A percentile compares a stretch with the other conserved stretches of the same genome.
Conservation (phyloP, 2,888 invertebrate species). For the Coenonympha arcania region DNA sequence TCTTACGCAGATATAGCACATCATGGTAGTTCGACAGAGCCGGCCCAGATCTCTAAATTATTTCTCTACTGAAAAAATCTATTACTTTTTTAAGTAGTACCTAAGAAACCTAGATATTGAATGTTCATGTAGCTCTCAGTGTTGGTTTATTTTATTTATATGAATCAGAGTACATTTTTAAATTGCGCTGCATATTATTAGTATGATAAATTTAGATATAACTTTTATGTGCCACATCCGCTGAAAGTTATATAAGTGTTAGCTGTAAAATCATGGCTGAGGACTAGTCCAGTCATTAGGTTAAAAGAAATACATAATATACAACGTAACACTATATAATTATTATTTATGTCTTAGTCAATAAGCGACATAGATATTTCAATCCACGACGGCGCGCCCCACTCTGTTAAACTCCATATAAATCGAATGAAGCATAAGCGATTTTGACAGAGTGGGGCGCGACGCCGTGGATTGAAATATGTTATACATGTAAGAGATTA, state of each 20-base stretch:
- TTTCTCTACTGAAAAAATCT: constrained; percentile 21
- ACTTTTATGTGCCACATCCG: constrained; percentile 40
- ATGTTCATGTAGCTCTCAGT: constrained; percentile 28
- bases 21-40: constrained; percentile 25
- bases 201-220: constrained; percentile 23
- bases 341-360: constrained; percentile 54
- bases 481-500: constrained; percentile 62
- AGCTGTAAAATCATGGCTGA: constrained; percentile 58
- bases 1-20: constrained; percentile 26
- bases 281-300: constrained; percentile 67
- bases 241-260: constrained; percentile 40
- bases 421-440: too few relatives aligned
- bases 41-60: constrained; percentile 31
- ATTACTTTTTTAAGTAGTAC: constrained; percentile 17
- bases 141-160: constrained; percentile 22
- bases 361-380: too few relatives aligned
- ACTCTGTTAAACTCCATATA: too few relatives aligned
- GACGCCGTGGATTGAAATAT: too few relatives aligned
- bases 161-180: constrained; percentile 23
- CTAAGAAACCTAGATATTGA: constrained; percentile 19
- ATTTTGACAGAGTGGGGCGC: too few relatives aligned
- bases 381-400: too few relatives aligned
- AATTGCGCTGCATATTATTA: constrained; percentile 14
- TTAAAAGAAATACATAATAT: constrained; percentile 44
- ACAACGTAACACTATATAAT: constrained; percentile 59